phyloP scores from a whole-genome alignment of 1,140 invertebrate species.

The Pseudachorutes palmiensis region DNA sequence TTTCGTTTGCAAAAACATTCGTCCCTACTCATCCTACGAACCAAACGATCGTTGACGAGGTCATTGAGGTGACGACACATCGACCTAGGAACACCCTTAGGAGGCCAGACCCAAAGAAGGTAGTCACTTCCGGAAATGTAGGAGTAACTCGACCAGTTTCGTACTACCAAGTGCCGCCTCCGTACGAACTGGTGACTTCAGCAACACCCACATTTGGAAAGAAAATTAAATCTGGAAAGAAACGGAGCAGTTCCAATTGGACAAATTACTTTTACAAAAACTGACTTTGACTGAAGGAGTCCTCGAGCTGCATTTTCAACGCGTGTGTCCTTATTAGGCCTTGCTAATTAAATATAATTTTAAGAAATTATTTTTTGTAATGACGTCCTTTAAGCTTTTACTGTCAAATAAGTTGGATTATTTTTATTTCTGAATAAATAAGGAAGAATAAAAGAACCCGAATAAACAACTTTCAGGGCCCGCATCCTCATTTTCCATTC shows the following conservation, averaged over 20 bases:
- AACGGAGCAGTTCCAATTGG: conserved; percentile 7
- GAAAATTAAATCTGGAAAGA: conserved; percentile 17
- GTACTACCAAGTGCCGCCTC: neutral
- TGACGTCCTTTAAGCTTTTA: no score
- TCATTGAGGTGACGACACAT: neutral
- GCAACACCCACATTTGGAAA: conserved; percentile 6
- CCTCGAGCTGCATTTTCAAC: neutral
- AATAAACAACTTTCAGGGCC: no score
- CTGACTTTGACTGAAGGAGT: neutral
- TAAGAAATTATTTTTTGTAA: no score
- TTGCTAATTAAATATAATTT: no score
- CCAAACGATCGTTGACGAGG: neutral
- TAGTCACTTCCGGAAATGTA: no score
- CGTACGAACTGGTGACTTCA: neutral
- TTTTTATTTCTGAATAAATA: no score
- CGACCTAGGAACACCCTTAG: no score
- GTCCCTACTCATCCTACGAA: neutral
- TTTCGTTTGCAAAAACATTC: conserved; percentile 5
- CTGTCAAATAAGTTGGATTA: no score
- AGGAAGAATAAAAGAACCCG: no score
- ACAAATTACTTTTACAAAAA: conserved; percentile 13
- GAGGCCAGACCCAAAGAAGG: no score
- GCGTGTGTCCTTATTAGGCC: no score
- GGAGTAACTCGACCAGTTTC: neutral
- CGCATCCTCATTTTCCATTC: no score